Evolutionary conservation across 1,140 invertebrate species (phyloP).

Genomic region (Temnothorax nylanderi): DNA sequence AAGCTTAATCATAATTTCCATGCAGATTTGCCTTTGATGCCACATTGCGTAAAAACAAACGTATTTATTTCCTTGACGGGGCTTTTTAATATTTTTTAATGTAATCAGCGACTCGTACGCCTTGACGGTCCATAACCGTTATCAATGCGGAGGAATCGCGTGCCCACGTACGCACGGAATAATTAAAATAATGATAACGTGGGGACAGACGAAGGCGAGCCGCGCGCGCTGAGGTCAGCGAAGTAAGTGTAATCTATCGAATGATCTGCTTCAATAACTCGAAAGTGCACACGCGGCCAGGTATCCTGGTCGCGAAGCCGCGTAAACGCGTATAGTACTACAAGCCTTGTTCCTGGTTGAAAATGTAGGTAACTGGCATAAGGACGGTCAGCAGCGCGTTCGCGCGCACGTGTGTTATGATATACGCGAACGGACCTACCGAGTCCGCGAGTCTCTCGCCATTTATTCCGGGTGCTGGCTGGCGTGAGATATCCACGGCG

Average conservation of each 20-base stretch:
- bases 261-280: constrained; percentile 54
- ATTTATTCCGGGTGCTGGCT: constrained; percentile 22
- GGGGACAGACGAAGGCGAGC: constrained; percentile 33
- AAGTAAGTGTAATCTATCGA: constrained; percentile 16
- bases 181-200: constrained; percentile 55
- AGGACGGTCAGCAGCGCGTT: constrained; percentile 65
- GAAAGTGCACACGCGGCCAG: constrained; percentile 61
- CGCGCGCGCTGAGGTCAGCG: constrained; percentile 51
- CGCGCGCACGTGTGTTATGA: constrained; percentile 38
- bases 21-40: background rate
- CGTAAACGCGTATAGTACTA: constrained; percentile 6
- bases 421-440: constrained; percentile 2
- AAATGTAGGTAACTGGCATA: constrained; percentile 73
- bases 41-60: background rate
- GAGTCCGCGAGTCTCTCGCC: background rate
- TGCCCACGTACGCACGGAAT: background rate
- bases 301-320: constrained; percentile 51
- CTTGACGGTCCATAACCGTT: background rate
- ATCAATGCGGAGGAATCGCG: constrained; percentile 25
- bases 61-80: constrained; percentile 4
- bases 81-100: constrained; percentile 1
- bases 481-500: constrained; percentile 17
- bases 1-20: constrained; percentile 11
- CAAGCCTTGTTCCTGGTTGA: constrained; percentile 69
- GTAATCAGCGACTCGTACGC: background rate